A percentile compares a stretch with the other conserved stretches of the same genome.
These are phyloP conservation scores for Halcyon badia DNA, from an alignment of 2,797 vertebrate species.

Conservation along the genomic window DNA sequence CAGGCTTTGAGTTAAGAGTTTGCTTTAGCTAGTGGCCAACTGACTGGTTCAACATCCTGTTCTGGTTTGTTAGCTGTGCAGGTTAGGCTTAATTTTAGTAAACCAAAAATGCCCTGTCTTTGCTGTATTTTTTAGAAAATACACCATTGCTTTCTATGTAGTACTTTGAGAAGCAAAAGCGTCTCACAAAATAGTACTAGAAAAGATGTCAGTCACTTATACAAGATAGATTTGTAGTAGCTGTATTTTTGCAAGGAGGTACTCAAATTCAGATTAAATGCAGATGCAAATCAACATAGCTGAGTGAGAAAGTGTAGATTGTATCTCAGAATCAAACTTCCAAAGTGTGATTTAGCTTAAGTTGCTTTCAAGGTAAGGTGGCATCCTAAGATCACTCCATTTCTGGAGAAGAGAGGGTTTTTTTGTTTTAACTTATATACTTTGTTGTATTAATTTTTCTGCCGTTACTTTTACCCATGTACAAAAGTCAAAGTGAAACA, in stretches of 20 bases:
- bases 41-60: background rate
- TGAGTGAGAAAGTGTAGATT: background rate
- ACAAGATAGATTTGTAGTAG: background rate
- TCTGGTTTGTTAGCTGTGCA: background rate
- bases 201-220: background rate
- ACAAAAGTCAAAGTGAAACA: background rate
- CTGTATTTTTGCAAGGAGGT: background rate
- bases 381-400: background rate
- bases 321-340: background rate
- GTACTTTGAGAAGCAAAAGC: background rate
- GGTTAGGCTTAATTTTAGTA: background rate
- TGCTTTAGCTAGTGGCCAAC: background rate
- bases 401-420: background rate
- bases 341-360: background rate
- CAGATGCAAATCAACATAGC: background rate
- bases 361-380: background rate
- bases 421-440: background rate
- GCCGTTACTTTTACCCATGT: background rate
- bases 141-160: background rate
- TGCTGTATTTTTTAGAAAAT: background rate
- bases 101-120: background rate
- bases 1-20: background rate
- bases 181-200: background rate
- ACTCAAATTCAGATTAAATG: background rate
- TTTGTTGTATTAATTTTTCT: background rate